Evolutionary conservation across 2,888 invertebrate genomes (phyloP).

Genomic region (Hypomecis punctinalis): DNA sequence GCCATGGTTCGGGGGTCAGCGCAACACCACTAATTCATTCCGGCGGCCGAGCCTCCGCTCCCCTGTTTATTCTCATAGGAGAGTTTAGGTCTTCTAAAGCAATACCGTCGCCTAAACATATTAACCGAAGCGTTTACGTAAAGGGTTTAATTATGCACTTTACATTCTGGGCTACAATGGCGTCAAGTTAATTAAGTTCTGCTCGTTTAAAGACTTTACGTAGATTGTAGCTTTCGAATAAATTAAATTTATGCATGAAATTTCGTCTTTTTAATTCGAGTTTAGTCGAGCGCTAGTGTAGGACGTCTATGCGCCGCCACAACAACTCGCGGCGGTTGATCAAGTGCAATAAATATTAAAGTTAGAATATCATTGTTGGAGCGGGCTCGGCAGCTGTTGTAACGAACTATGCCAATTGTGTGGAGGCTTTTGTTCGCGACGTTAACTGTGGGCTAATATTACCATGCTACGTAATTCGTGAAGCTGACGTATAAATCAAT

Average conservation of each 20-base stretch:
- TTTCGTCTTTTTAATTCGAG: conserved; percentile 68
- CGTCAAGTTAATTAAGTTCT: conserved; percentile 80
- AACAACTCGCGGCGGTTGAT: conserved; percentile 71
- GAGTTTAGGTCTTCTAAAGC: conserved; percentile 82
- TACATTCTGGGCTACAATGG: conserved; percentile 76
- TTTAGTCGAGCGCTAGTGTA: conserved; percentile 48
- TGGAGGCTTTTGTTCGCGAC: conserved; percentile 73
- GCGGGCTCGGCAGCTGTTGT: conserved; percentile 68
- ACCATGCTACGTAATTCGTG: conserved; percentile 55
- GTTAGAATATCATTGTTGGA: conserved; percentile 81
- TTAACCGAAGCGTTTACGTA: conserved; percentile 80
- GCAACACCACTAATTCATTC: conserved; percentile 77
- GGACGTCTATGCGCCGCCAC: conserved; percentile 54
- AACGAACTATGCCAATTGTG: conserved; percentile 79
- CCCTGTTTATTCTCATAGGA: conserved; percentile 82
- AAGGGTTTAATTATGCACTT: conserved; percentile 81
- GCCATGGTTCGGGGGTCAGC: conserved; percentile 46
- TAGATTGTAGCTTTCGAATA: conserved; percentile 66
- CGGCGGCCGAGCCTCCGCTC: conserved; percentile 64
- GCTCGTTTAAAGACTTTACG: conserved; percentile 76
- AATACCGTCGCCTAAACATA: conserved; percentile 81
- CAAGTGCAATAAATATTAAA: conserved; percentile 84
- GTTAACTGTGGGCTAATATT: conserved; percentile 75
- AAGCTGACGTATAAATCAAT: conserved; percentile 52
- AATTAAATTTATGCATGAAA: conserved; percentile 71